phyloP scores from a whole-genome alignment of 2,888 invertebrate species.

The Eupithecia centaureata region DNA sequence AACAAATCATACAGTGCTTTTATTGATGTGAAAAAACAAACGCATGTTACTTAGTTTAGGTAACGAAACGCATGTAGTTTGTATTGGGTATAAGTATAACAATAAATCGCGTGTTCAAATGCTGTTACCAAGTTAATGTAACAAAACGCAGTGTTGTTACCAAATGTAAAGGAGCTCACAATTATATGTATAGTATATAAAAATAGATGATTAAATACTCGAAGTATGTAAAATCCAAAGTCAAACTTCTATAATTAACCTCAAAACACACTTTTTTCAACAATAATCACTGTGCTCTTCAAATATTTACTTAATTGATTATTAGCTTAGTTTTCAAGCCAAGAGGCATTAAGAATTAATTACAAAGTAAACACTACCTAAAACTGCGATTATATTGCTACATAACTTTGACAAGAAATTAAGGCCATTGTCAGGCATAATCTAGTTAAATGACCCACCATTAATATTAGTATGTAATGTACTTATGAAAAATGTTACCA shows the following conservation, averaged over 20 bases:
- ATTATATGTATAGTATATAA: neutral
- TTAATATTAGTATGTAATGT: slow-evolving; percentile 17
- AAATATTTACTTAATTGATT: neutral
- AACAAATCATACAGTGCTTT: neutral
- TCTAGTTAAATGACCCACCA: slow-evolving; percentile 30
- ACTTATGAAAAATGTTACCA: slow-evolving; percentile 37
- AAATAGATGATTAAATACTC: neutral
- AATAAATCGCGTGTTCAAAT: neutral
- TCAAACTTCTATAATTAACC: neutral
- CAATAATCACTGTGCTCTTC: neutral
- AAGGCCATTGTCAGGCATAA: slow-evolving; percentile 24
- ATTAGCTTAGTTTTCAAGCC: neutral
- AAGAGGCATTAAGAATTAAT: neutral
- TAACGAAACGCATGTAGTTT: neutral
- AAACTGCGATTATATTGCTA: neutral
- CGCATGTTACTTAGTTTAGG: neutral
- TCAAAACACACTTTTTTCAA: neutral
- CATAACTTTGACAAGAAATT: neutral
- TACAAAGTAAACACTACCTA: neutral
- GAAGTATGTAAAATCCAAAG: neutral
- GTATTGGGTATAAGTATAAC: neutral
- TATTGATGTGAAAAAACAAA: neutral
- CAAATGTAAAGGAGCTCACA: neutral
- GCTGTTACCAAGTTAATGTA: neutral
- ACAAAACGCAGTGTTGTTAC: neutral